Evolutionary conservation across 2,113 vertebrate genomes (phyloP).

Genomic region (Cephalopterus ornatus): DNA sequence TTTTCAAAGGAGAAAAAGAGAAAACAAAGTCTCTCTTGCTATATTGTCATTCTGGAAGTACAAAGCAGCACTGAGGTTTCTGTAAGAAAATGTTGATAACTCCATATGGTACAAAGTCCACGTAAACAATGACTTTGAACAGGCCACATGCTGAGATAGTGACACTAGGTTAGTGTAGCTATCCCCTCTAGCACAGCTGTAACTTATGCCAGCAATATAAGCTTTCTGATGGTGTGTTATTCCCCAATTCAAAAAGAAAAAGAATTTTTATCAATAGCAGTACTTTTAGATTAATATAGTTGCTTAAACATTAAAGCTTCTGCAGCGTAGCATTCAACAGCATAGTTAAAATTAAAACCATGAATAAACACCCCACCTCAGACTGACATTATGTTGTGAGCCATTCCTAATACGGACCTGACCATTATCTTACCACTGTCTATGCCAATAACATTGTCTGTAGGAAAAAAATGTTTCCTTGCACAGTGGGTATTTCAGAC

Average conservation of each 20-base stretch:
- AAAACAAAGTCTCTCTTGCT: not conserved
- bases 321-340: not conserved
- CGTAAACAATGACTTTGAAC: conserved; percentile 31
- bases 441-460: not conserved
- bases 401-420: not conserved
- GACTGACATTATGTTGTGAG: not conserved
- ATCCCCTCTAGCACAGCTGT: conserved; percentile 5
- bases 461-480: not conserved
- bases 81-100: conserved; percentile 14
- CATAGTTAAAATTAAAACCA: conserved; percentile 32
- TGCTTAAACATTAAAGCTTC: conserved; percentile 29
- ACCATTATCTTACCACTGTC: not conserved
- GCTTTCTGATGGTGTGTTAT: not conserved
- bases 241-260: conserved; percentile 12
- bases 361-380: not conserved
- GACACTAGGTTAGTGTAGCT: conserved; percentile 2
- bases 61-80: not conserved
- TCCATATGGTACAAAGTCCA: conserved; percentile 26
- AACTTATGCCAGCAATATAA: conserved; percentile 26
- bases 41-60: not conserved
- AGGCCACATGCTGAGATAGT: conserved; percentile 21
- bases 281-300: conserved; percentile 2
- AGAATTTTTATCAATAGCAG: conserved; percentile 27
- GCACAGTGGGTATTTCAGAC: not conserved
- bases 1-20: not conserved